These are phyloP conservation scores for Drosophila acutilabella DNA, from an alignment of 2,888 invertebrate species.

Conservation along the genomic window DNA sequence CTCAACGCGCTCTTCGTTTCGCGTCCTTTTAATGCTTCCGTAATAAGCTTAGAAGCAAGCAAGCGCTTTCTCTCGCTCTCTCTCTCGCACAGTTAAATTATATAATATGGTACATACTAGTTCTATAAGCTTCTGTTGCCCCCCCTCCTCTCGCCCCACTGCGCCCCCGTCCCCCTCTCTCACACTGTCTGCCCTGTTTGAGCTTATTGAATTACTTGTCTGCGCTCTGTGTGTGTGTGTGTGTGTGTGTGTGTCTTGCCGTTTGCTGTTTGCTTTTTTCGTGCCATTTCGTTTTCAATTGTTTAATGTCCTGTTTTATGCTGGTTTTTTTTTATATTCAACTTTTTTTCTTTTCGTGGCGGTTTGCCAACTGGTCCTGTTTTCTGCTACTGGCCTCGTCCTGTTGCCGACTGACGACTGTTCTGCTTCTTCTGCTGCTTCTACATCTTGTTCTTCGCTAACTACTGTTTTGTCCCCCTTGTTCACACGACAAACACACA, in stretches of 20 bases:
- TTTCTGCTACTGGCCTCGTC: constrained; percentile 11
- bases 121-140: constrained; percentile 45
- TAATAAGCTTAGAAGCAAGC: constrained; percentile 51
- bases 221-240: constrained; percentile 18
- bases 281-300: constrained; percentile 56
- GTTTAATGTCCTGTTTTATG: constrained; percentile 70
- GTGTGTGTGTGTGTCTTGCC: constrained; percentile 30
- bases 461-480: not conserved
- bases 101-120: constrained; percentile 50
- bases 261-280: constrained; percentile 33
- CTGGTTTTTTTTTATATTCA: constrained; percentile 8
- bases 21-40: constrained; percentile 36
- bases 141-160: too few relatives aligned
- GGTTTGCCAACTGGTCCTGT: constrained; percentile 27
- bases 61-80: not conserved
- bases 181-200: constrained; percentile 32
- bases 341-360: constrained; percentile 13
- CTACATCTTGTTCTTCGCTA: constrained; percentile 12
- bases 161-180: not conserved
- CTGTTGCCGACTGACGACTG: constrained; percentile 1
- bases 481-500: constrained; percentile 6
- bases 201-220: constrained; percentile 60
- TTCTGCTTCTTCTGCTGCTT: not conserved
- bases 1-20: constrained; percentile 48
- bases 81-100: constrained; percentile 37